phyloP scores from a whole-genome alignment of 2,888 invertebrate species.

The Sarcophaga variegata region DNA sequence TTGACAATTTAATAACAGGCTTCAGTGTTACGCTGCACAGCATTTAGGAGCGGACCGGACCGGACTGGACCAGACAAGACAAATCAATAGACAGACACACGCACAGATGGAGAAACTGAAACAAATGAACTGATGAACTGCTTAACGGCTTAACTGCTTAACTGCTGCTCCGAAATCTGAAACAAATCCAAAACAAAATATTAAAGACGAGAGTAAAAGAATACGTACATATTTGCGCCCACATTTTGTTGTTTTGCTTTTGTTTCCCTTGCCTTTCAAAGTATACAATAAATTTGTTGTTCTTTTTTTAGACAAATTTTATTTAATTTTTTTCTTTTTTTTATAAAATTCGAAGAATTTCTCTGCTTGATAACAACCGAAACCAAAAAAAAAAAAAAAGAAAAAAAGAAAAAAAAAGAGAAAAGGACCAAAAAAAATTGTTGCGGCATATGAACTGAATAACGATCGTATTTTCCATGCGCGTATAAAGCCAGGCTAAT shows the following conservation, averaged over 20 bases:
- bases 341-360: slow-evolving; percentile 73
- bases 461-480: slow-evolving; percentile 5
- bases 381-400: neutral
- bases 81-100: slow-evolving; percentile 29
- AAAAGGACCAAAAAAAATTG: slow-evolving; percentile 37
- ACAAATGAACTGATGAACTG: slow-evolving; percentile 42
- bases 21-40: slow-evolving; percentile 59
- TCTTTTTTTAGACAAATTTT: slow-evolving; percentile 71
- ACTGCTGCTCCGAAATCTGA: slow-evolving; percentile 17
- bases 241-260: slow-evolving; percentile 63
- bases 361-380: slow-evolving; percentile 63
- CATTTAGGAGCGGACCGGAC: slow-evolving; percentile 56
- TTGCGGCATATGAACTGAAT: slow-evolving; percentile 70
- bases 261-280: neutral
- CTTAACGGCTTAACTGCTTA: neutral
- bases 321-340: slow-evolving; percentile 70
- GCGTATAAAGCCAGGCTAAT: slow-evolving; percentile 23
- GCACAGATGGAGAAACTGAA: slow-evolving; percentile 13
- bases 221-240: slow-evolving; percentile 66
- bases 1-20: slow-evolving; percentile 82
- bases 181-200: slow-evolving; percentile 48
- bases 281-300: neutral
- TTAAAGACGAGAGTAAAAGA: slow-evolving; percentile 28
- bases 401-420: slow-evolving; percentile 24
- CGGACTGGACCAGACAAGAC: slow-evolving; percentile 29